These are phyloP conservation scores for Chrysogorgia sp. DNA, from an alignment of 92 coral and sea anemone species.

Conservation along the genomic window DNA sequence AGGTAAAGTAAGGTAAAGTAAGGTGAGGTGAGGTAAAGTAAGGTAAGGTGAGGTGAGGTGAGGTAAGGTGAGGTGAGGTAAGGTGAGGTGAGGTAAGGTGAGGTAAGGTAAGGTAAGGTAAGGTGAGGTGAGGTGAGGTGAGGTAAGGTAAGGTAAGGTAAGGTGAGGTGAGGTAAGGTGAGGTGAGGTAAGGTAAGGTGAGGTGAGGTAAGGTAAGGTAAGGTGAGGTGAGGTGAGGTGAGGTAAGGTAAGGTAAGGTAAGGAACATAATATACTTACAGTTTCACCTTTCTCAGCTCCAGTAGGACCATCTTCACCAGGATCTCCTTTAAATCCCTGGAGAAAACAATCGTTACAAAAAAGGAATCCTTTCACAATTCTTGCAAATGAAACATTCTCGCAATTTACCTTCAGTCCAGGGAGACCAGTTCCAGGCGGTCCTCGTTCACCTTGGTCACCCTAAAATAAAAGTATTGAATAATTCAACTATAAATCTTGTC, in stretches of 20 bases:
- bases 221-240: neutral
- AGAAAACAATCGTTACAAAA: neutral
- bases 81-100: neutral
- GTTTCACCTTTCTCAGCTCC: constrained; percentile 1
- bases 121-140: no score
- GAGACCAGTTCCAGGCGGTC: constrained; percentile 25
- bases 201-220: neutral
- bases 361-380: neutral
- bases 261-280: constrained; percentile 10
- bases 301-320: constrained; percentile 1
- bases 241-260: neutral
- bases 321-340: constrained; percentile 31
- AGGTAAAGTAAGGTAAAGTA: neutral
- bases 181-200: no score
- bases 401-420: constrained; percentile 33
- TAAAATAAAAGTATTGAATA: neutral
- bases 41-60: neutral
- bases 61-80: neutral
- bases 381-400: neutral
- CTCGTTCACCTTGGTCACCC: constrained; percentile 35
- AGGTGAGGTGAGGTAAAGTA: neutral
- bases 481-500: neutral
- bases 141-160: no score
- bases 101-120: neutral
- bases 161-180: no score